A percentile compares a stretch with the other conserved stretches of the same genome.
These are phyloP conservation scores for Parnassius apollo DNA, from an alignment of 2,888 invertebrate genomes.

Conservation along the genomic window DNA sequence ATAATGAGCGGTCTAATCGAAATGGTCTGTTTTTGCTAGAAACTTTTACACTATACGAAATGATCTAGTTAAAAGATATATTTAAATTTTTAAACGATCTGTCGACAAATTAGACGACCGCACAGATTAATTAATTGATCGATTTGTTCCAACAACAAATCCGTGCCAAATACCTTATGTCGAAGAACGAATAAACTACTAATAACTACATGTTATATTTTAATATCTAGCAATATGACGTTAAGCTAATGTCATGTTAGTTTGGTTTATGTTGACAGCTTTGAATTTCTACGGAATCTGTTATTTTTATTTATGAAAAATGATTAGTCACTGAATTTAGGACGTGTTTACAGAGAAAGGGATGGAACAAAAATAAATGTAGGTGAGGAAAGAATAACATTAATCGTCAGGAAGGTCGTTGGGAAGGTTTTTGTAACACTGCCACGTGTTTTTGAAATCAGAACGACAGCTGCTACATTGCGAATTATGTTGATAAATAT, in stretches of 20 bases:
- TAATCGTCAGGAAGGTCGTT: too few species aligned
- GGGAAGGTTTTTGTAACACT: too few species aligned
- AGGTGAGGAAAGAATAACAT: too few species aligned
- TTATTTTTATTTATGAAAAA: conserved; percentile 1
- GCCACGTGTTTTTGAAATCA: too few species aligned
- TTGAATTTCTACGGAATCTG: not conserved
- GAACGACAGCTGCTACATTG: too few species aligned
- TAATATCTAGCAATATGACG: not conserved
- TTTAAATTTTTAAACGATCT: not conserved
- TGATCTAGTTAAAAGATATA: not conserved
- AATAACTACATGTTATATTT: conserved; percentile 1
- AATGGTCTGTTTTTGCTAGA: too few species aligned
- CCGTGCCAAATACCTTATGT: conserved; percentile 15
- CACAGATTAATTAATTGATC: conserved; percentile 9
- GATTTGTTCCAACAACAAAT: not conserved
- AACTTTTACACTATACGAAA: not conserved
- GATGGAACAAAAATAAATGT: too few species aligned
- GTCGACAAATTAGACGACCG: conserved; percentile 2
- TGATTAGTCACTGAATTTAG: not conserved
- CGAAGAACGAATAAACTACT: not conserved
- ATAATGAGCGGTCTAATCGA: too few species aligned
- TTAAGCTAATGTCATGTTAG: not conserved
- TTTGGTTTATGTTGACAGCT: conserved; percentile 1
- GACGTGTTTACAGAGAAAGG: not conserved
- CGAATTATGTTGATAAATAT: too few species aligned